A percentile compares a stretch with the other conserved stretches of the same genome.
Conservation (phyloP, 2,888 invertebrate species). For the Andrena chrysosceles region DNA sequence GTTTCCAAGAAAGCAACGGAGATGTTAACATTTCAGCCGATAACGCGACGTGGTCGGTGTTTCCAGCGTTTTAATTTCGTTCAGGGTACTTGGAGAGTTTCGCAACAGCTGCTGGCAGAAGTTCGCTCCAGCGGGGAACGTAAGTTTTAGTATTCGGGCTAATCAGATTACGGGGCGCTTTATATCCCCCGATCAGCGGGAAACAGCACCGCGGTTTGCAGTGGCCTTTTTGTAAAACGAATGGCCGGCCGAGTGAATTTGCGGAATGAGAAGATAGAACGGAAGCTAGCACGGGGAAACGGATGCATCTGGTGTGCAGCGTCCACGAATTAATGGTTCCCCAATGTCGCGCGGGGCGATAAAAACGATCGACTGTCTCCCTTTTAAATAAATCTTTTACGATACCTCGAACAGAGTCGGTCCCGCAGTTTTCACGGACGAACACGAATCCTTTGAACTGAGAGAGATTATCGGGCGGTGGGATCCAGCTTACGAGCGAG, state of each 20-base stretch:
- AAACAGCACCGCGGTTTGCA: background rate
- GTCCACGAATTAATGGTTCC: background rate
- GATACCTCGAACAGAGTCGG: background rate
- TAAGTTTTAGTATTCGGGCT: slow-evolving; percentile 21
- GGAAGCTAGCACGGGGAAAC: background rate
- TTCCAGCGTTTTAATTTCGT: background rate
- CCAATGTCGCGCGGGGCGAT: background rate
- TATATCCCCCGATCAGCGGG: slow-evolving; percentile 32
- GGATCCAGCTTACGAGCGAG: slow-evolving; percentile 5
- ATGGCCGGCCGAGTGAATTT: background rate
- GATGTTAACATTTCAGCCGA: background rate
- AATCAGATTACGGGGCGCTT: slow-evolving; percentile 48
- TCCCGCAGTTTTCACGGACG: background rate
- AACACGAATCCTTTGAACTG: slow-evolving; percentile 24
- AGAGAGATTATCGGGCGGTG: background rate
- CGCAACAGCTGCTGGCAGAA: slow-evolving; percentile 20
- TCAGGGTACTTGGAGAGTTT: slow-evolving; percentile 7
- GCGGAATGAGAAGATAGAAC: background rate
- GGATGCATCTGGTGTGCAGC: background rate
- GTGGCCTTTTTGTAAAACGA: background rate
- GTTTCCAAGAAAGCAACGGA: background rate
- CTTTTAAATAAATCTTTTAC: background rate
- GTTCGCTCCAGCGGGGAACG: slow-evolving; percentile 11
- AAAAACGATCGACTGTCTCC: background rate
- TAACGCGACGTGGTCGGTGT: background rate